Evolutionary conservation across 1,140 invertebrate genomes (phyloP), one percentile per base, ranked within the genome.

Genomic region (Formica exsecta): DNA sequence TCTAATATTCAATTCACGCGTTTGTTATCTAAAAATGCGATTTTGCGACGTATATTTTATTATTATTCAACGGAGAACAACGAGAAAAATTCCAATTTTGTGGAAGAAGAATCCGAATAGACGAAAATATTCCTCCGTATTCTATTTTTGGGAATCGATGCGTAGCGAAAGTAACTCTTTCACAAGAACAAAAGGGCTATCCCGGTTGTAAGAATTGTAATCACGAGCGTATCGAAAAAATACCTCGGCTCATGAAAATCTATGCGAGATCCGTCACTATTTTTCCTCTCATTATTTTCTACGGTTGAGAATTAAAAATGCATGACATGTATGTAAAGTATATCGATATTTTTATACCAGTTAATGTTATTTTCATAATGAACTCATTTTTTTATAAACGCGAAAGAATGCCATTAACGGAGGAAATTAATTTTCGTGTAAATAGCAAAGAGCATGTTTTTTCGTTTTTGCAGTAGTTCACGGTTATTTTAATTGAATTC

Each of bases 131-230:
- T 44, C 9, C n/a, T 25, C 11, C 32, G 32, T 36, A 62, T n/a
- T 41, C 48, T 76, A 76, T 86, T 86, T 70, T 57, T 64, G n/a
- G 54, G 62, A 57, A 62, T 44, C 44, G 65, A 75, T 68, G 70
- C 64, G 57, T 88, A 66, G 29, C 7, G 41, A 83, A 29, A 48
- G 68, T 59, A 70, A 16, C 48, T 74, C 74, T 80, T 79, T 87
- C 68, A 64, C 74, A 36, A 57, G 48, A 88, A 89, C 87, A 88
- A 89, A 89, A 65, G 62, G 16, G 25, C n/a, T 65, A 57, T 38
- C 44, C 32, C 22, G n/a, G 29, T 62, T 64, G 29, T 86, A 86
- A 88, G 81, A 54, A 36, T 62, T 74, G 87, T 51, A 88, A 86
- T 89, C 81, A 75, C 29, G 54, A 41, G 13, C 29, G 54, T 48